Conservation (phyloP, 2,797 vertebrate species). For the Melanotaenia boesemani region DNA sequence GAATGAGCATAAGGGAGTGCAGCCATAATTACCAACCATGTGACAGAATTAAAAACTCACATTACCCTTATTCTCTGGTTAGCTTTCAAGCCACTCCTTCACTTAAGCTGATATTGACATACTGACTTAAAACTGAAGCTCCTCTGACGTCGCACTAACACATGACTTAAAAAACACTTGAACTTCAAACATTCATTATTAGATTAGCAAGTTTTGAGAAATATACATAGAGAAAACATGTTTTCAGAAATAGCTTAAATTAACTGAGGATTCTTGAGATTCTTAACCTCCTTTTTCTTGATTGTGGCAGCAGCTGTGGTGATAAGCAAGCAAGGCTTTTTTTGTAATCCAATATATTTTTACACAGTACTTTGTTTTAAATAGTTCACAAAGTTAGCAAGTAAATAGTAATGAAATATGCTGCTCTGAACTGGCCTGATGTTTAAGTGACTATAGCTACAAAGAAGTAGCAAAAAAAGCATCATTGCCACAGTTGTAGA, state of each 20-base stretch:
- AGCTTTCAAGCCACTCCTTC: slow-evolving; percentile 68
- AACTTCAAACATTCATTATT: slow-evolving; percentile 43
- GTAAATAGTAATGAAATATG: slow-evolving; percentile 10
- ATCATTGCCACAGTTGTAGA: neutral
- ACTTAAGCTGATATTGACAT: slow-evolving; percentile 73
- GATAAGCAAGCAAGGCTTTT: neutral
- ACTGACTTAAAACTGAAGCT: slow-evolving; percentile 62
- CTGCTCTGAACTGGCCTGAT: neutral
- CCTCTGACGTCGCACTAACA: slow-evolving; percentile 44
- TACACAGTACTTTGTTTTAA: neutral
- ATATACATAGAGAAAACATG: slow-evolving; percentile 4
- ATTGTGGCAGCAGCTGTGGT: neutral
- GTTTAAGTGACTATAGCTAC: neutral
- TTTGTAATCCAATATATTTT: slow-evolving; percentile 23
- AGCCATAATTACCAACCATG: slow-evolving; percentile 74
- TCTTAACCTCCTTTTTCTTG: slow-evolving; percentile 15
- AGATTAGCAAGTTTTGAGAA: slow-evolving; percentile 29
- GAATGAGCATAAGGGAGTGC: slow-evolving; percentile 62
- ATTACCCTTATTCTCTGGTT: slow-evolving; percentile 67
- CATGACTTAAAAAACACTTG: slow-evolving; percentile 48
- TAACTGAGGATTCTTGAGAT: slow-evolving; percentile 23
- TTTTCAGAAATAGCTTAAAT: slow-evolving; percentile 7
- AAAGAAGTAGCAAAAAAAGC: neutral
- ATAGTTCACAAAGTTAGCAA: slow-evolving; percentile 16
- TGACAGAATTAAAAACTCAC: slow-evolving; percentile 78